Evolutionary conservation across 2,113 vertebrate species (phyloP).

Genomic region (Dipodomys stephensi): DNA sequence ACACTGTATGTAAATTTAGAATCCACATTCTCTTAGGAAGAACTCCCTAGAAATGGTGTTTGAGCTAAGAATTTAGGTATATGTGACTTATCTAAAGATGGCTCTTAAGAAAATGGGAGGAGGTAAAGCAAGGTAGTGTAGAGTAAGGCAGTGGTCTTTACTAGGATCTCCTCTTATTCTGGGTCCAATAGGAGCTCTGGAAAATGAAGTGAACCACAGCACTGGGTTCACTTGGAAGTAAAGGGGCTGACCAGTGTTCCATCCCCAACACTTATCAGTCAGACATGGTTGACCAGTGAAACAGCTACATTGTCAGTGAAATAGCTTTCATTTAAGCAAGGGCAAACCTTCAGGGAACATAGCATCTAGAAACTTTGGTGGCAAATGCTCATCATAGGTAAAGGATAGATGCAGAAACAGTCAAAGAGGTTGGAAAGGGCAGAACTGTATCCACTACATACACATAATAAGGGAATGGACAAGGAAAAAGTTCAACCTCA

Average conservation of each 20-base stretch:
- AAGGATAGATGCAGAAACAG: background rate
- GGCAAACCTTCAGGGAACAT: background rate
- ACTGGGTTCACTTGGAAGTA: background rate
- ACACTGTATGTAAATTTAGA: background rate
- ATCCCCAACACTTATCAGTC: background rate
- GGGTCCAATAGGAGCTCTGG: background rate
- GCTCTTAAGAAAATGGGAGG: background rate
- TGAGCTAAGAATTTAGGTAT: background rate
- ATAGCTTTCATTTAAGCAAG: background rate
- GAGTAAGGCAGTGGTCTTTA: background rate
- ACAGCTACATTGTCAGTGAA: background rate
- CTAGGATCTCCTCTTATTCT: background rate
- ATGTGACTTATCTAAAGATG: background rate
- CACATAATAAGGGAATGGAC: too few species aligned
- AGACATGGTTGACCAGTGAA: background rate
- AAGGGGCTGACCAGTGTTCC: background rate
- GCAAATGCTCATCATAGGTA: too few species aligned
- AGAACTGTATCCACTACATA: background rate
- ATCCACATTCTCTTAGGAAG: background rate
- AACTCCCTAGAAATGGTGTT: background rate
- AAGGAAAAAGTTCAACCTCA: too few species aligned
- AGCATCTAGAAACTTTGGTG: background rate
- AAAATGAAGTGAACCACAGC: background rate
- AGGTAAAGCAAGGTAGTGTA: background rate
- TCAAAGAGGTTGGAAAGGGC: background rate